phyloP scores from a whole-genome alignment of 23 tunicate species.

The Ciona savignyi region DNA sequence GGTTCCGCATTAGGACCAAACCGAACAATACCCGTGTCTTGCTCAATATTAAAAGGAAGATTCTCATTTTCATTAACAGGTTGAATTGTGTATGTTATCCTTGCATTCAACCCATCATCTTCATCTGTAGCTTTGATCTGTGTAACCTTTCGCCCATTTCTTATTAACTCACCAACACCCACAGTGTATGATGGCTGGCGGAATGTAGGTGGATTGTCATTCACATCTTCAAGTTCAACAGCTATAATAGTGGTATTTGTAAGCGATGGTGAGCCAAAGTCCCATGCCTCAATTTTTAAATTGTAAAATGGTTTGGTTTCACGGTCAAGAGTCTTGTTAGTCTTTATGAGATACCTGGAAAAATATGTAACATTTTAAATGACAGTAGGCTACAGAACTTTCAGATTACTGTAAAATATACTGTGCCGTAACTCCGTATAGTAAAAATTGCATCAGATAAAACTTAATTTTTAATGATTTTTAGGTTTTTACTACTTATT shows the following conservation, averaged over 20 bases:
- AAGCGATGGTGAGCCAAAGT: conserved; percentile 53
- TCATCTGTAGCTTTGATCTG: conserved; percentile 33
- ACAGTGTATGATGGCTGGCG: conserved; percentile 11
- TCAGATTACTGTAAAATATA: background rate
- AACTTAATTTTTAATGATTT: no score
- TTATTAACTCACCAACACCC: conserved; percentile 38
- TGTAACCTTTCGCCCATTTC: conserved; percentile 17
- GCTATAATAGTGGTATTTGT: conserved; percentile 23
- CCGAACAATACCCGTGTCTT: conserved; percentile 32
- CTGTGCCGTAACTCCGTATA: no score
- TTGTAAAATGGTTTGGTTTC: conserved; percentile 35
- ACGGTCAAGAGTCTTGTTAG: conserved; percentile 42
- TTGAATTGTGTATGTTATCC: conserved; percentile 42
- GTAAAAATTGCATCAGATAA: no score
- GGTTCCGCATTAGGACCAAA: conserved; percentile 7
- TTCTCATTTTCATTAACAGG: background rate
- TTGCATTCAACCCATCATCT: conserved; percentile 49
- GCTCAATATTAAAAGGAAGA: conserved; percentile 41
- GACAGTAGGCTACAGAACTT: background rate
- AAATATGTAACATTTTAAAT: background rate
- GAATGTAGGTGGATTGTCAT: conserved; percentile 70
- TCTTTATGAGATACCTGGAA: conserved; percentile 52
- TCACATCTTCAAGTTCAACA: conserved; percentile 50
- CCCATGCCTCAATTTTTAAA: conserved; percentile 50
- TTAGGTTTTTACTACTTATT: no score